Conservation (phyloP, 2,113 vertebrate species). For the Corythornis cristatus region DNA sequence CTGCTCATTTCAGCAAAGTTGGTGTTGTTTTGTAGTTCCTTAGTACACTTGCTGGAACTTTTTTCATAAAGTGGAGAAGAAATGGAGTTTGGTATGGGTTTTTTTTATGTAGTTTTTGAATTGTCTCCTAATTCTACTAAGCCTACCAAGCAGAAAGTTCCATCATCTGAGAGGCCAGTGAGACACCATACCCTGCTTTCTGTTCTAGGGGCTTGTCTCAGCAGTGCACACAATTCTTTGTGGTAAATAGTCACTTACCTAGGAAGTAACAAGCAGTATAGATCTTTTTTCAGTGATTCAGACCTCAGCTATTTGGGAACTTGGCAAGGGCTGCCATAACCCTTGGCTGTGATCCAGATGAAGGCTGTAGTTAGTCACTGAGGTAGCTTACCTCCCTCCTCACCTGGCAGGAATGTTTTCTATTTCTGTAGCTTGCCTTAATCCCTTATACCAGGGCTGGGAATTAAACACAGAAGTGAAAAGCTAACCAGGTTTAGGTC, state of each 20-base stretch:
- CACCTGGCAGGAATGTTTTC: neutral
- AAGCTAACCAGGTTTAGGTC: conserved; percentile 7
- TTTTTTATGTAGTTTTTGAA: neutral
- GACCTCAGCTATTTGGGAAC: neutral
- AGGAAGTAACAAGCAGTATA: neutral
- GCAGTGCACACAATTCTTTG: neutral
- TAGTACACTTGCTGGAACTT: neutral
- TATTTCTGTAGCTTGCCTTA: neutral
- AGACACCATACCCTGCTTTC: neutral
- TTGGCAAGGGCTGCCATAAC: neutral
- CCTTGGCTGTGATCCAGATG: neutral
- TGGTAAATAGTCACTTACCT: neutral
- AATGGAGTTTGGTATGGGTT: neutral
- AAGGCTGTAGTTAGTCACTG: neutral
- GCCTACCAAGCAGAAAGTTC: neutral
- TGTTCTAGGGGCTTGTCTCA: neutral
- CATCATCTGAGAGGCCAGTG: neutral
- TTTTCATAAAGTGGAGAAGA: neutral
- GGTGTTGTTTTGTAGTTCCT: neutral
- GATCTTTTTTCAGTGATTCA: neutral
- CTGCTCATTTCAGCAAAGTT: neutral
- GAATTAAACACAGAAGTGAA: neutral
- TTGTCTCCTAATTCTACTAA: neutral
- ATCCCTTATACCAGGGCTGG: neutral
- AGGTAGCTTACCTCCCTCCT: neutral